Conservation (phyloP, 2,797 vertebrate species). For the Okamejei kenojei region DNA sequence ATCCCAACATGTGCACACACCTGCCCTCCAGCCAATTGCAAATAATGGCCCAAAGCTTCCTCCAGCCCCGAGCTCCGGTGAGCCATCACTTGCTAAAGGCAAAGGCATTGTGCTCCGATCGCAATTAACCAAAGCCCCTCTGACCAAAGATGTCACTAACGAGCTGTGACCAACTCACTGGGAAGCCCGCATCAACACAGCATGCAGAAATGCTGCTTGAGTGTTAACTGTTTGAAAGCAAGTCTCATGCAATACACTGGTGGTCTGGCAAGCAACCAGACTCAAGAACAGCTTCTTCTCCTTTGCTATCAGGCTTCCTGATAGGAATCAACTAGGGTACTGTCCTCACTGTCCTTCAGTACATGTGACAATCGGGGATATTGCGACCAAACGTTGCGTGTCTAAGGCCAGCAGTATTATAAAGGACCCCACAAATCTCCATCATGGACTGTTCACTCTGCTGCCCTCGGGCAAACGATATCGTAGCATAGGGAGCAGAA, state of each 20-base stretch:
- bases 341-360: too few relatives aligned
- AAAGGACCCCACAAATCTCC: too few relatives aligned
- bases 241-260: constrained; percentile 38
- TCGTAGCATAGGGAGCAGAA: too few relatives aligned
- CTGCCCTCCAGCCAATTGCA: constrained; percentile 42
- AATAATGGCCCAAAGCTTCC: constrained; percentile 40
- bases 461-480: too few relatives aligned
- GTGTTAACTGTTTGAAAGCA: background rate
- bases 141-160: constrained; percentile 9
- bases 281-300: too few relatives aligned
- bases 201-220: background rate
- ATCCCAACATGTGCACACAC: constrained; percentile 42
- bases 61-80: constrained; percentile 9
- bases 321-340: too few relatives aligned
- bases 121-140: constrained; percentile 24
- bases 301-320: too few relatives aligned
- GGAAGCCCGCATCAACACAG: background rate
- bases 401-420: too few relatives aligned
- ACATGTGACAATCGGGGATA: too few relatives aligned
- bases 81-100: constrained; percentile 1
- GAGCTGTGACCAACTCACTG: background rate
- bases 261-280: too few relatives aligned
- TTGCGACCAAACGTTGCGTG: too few relatives aligned
- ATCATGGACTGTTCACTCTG: too few relatives aligned
- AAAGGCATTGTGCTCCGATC: constrained; percentile 4